These are phyloP conservation scores for Xenopus borealis DNA, from an alignment of 2,113 vertebrate genomes.

Conservation along the genomic window DNA sequence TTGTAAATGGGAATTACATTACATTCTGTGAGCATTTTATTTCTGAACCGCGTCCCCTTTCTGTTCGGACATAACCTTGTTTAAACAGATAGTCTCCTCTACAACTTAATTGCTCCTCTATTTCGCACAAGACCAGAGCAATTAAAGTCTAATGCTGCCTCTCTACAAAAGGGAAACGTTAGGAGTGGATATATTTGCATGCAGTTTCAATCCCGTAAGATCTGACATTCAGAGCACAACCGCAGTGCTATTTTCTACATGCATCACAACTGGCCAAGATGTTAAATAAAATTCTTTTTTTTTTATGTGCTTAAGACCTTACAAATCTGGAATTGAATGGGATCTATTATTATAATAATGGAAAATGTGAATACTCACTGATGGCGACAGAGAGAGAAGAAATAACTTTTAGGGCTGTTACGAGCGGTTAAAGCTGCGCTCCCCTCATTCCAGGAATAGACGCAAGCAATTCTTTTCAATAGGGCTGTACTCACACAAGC, in stretches of 20 bases:
- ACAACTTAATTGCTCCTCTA: slow-evolving; percentile 3
- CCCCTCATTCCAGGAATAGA: no score
- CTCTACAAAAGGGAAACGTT: neutral
- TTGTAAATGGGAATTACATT: slow-evolving; percentile 36
- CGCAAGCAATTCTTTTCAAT: no score
- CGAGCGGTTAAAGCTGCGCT: no score
- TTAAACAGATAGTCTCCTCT: slow-evolving; percentile 16
- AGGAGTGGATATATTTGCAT: slow-evolving; percentile 1
- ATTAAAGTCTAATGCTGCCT: neutral
- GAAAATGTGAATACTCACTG: neutral
- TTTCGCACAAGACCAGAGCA: slow-evolving; percentile 27
- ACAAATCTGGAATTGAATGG: neutral
- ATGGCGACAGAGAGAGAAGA: neutral
- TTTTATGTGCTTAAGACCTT: neutral
- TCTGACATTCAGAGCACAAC: slow-evolving; percentile 16
- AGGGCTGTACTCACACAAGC: no score
- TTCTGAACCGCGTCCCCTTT: neutral
- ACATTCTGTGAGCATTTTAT: slow-evolving; percentile 27
- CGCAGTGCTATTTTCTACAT: neutral
- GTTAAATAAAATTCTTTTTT: neutral
- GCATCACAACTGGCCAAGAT: neutral
- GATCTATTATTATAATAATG: no score
- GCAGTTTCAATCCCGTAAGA: slow-evolving; percentile 12
- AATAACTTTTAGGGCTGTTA: no score
- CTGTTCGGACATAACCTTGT: slow-evolving; percentile 15